Conservation (phyloP, 2,888 invertebrate genomes). For the Serrognathus titanus region DNA sequence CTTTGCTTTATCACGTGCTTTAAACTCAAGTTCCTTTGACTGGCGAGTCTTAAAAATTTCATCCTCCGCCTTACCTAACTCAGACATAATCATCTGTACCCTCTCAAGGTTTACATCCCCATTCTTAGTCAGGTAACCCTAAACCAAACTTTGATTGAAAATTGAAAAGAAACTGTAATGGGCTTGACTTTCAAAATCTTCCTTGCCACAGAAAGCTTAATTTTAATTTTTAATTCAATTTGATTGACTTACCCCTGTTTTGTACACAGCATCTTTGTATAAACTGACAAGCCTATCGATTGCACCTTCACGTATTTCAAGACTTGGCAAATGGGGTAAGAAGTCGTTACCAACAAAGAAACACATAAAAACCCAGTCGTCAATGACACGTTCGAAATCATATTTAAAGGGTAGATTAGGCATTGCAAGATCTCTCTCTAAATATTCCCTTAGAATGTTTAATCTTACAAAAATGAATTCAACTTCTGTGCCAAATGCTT, state of each 20-base stretch:
- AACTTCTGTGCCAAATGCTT: slow-evolving; percentile 68
- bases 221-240: slow-evolving; percentile 45
- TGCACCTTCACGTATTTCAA: slow-evolving; percentile 96
- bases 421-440: slow-evolving; percentile 86
- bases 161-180: slow-evolving; percentile 12
- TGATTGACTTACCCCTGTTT: slow-evolving; percentile 66
- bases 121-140: slow-evolving; percentile 93
- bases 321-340: slow-evolving; percentile 93
- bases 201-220: too few relatives aligned
- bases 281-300: slow-evolving; percentile 89
- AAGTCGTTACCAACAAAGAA: slow-evolving; percentile 99
- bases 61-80: slow-evolving; percentile 92
- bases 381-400: slow-evolving; percentile 91
- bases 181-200: background rate
- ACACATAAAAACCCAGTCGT: slow-evolving; percentile 99
- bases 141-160: slow-evolving; percentile 27
- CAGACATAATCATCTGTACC: slow-evolving; percentile 92
- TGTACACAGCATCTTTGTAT: slow-evolving; percentile 92
- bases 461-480: slow-evolving; percentile 93
- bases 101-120: slow-evolving; percentile 90
- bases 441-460: slow-evolving; percentile 88
- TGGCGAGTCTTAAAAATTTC: slow-evolving; percentile 94
- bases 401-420: slow-evolving; percentile 89
- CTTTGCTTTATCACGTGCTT: slow-evolving; percentile 72
- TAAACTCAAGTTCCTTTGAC: slow-evolving; percentile 78